Evolutionary conservation across 1,140 invertebrate genomes (phyloP), one percentile per base, ranked within the genome.

Genomic region (Prorops nasuta): DNA sequence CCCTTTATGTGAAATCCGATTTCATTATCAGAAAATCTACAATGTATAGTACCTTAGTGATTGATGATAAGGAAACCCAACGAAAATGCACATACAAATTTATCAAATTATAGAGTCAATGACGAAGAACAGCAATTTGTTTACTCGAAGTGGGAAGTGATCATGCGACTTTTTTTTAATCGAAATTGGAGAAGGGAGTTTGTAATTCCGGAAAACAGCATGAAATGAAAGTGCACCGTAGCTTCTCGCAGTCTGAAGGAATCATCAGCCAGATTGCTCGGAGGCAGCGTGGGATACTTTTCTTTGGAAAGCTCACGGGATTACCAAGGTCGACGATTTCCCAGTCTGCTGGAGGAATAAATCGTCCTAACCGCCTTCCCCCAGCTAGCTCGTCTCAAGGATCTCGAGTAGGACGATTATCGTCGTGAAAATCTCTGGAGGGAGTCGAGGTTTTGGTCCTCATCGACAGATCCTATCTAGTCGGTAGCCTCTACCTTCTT

Each of bases 381-480:
- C 24, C 15, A 20, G 12, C 12, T 16, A 16, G 17, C 24, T 38
- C 48, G 48, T 58, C 57, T 44, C 43, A 45, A 60, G 52, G 44
- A 60, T 60, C 49, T 58, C 48, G 51, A 60, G 44, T 42, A 24
- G 49, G 55, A 51, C 48, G 58, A 67, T 70, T 67, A 69, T 67
- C 59, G 48, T 55, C 41, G 51, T 40, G 44, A 54, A 57, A 62
- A 69, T 70, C 60, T 64, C 42, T 38, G 45, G 54, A 44, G 45
- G 53, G 49, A 51, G 41, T 37, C 20, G 38, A 46, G 47, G 51
- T 44, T 39, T 53, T 41, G 49, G 44, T 61, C 50, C 54, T 56
- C 54, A 57, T 65, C 60, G 56, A 59, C 41, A 55, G 62, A 63
- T 63, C 53, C 38, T 55, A 63, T 64, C 60, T 59, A 50, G 52